Evolutionary conservation across 2,113 vertebrate genomes (phyloP), one percentile per base, ranked within the genome.

Genomic region (Syngnathus floridae): DNA sequence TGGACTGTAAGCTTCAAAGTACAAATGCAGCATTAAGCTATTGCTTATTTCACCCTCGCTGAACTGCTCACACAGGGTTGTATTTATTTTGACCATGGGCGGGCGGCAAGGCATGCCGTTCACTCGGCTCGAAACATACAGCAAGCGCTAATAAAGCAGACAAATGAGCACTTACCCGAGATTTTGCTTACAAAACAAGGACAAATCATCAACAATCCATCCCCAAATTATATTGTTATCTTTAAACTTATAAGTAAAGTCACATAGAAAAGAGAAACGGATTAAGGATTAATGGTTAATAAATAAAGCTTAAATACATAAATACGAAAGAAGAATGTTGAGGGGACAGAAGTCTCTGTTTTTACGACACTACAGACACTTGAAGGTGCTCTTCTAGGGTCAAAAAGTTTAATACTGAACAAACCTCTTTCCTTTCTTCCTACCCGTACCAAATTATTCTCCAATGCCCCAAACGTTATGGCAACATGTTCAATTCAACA

Each of bases 1-100:
- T 82, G 82, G 86, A 83, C 84, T 82, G 73, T 84, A 86, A 81
- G 79, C 86, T 85, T 88, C 85, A 87, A 89, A 86, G 88, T 84
- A 82, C 79, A 86, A 78, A 83, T 85, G 83, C 74, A 75, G 85
- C 82, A 87, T 86, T 85, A 56, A 79, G 80, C 81, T 83, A 81
- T 81, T 78, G 65, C 81, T 80, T 82, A 83, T 82, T 84, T 72
- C 21, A 12, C 67, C 69, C 68, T 62, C 71, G 74, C 13, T 80
- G 69, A 82, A 82, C 82, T 69, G 74, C 70, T 70, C 74, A 72
- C 78, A 67, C 37, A 74, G 66, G 80, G 43, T 67, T 52, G 66
- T 68, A 82, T 83, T 84, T 79, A 61, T 68, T 74, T 69, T 37
- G 71, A 70, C 78, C 63, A 62, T 62, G 78, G 74, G 69, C 64